Conservation (phyloP, 2,888 invertebrate species). For the Ormyrus pomaceus region DNA sequence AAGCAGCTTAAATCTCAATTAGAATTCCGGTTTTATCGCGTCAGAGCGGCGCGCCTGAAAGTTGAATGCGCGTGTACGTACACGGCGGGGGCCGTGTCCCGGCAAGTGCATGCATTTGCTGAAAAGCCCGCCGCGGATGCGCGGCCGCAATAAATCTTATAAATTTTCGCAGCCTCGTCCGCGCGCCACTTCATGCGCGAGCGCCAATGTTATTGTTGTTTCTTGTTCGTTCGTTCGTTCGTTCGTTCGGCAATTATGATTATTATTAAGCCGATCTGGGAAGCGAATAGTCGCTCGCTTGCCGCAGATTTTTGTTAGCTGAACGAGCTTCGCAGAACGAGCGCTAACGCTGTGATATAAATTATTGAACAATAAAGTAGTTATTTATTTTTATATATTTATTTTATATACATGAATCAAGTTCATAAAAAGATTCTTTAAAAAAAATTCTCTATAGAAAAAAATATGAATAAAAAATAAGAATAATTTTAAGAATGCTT, state of each 20-base stretch:
- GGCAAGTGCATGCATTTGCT: not conserved
- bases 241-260: not conserved
- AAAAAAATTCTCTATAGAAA: no score
- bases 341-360: no score
- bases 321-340: no score
- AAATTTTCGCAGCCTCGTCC: not conserved
- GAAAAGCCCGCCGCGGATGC: not conserved
- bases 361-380: no score
- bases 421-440: no score
- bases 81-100: not conserved
- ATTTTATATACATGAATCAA: no score
- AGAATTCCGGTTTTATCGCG: not conserved
- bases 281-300: no score
- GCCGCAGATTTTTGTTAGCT: no score
- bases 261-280: not conserved
- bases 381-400: no score
- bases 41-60: not conserved
- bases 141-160: not conserved
- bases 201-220: not conserved
- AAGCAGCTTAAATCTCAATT: no score
- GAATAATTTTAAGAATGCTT: no score
- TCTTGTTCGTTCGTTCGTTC: not conserved
- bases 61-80: not conserved
- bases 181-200: not conserved
- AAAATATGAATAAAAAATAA: no score